Evolutionary conservation across 2,888 invertebrate genomes (phyloP).

Genomic region (Eupeodes latifasciatus): DNA sequence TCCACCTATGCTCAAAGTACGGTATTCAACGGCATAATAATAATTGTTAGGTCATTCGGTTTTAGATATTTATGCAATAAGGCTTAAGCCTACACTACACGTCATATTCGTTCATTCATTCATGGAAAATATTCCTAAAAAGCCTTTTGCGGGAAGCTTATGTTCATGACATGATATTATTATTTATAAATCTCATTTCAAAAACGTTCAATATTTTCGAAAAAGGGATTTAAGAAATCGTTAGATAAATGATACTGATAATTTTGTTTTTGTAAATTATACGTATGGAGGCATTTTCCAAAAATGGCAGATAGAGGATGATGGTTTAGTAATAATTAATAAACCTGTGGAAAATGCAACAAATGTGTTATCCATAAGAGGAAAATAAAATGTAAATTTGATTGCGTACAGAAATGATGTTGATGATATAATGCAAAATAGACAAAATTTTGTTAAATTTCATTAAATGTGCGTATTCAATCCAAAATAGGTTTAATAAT

Average conservation of each 20-base stretch:
- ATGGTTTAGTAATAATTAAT: conserved; percentile 8
- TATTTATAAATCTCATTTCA: conserved; percentile 1
- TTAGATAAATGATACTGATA: neutral
- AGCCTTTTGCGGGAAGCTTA: neutral
- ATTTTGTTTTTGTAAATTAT: too few relatives aligned
- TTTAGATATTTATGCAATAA: neutral
- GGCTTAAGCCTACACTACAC: neutral
- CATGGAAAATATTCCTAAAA: neutral
- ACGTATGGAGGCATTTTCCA: too few relatives aligned
- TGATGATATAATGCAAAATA: too few relatives aligned
- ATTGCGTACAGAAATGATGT: neutral
- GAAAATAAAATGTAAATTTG: neutral
- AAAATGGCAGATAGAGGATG: neutral
- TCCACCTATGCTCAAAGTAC: neutral
- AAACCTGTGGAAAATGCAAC: conserved; percentile 11
- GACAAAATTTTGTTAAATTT: too few relatives aligned
- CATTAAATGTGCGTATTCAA: too few relatives aligned
- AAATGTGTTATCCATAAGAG: neutral
- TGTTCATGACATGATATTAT: neutral
- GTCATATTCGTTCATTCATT: neutral
- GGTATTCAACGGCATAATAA: neutral
- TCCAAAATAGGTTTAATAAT: too few relatives aligned
- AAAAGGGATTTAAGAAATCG: neutral
- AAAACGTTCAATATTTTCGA: neutral
- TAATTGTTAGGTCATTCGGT: neutral